A percentile compares a stretch with the other conserved stretches of the same genome.
These are phyloP conservation scores for Pantala flavescens DNA, from an alignment of 1,140 invertebrate genomes.

Conservation along the genomic window DNA sequence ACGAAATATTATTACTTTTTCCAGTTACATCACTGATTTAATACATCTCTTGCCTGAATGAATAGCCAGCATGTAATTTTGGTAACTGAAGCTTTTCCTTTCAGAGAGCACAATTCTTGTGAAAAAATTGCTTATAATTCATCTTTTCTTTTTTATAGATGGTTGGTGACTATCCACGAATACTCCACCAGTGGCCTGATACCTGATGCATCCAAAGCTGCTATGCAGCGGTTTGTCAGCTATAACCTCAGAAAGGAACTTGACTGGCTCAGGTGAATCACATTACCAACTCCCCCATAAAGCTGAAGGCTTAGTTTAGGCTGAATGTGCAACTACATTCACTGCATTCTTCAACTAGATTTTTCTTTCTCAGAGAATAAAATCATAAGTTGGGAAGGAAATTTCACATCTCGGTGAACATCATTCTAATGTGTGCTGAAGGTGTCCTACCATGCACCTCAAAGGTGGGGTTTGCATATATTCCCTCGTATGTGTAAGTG, in stretches of 20 bases:
- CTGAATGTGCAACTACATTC: neutral
- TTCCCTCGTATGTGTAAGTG: no score
- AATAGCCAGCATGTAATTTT: no score
- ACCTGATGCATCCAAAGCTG: slow-evolving; percentile 23
- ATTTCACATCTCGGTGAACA: neutral
- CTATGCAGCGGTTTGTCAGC: slow-evolving; percentile 26
- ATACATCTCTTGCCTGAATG: no score
- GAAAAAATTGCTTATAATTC: no score
- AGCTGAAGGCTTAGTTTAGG: no score
- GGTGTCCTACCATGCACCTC: no score
- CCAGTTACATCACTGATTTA: no score
- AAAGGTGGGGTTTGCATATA: no score
- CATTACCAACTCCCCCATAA: slow-evolving; percentile 27
- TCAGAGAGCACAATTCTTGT: no score
- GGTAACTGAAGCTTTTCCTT: no score
- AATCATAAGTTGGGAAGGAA: neutral
- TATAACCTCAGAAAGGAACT: slow-evolving; percentile 52
- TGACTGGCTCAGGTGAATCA: slow-evolving; percentile 48
- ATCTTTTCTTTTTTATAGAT: slow-evolving; percentile 29
- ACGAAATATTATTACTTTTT: no score
- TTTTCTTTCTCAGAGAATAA: slow-evolving; percentile 8
- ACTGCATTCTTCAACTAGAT: neutral
- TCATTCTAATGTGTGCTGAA: neutral
- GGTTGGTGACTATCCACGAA: slow-evolving; percentile 33
- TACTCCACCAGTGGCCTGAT: slow-evolving; percentile 23